These are phyloP conservation scores for Machimus rusticus DNA, from an alignment of 2,888 invertebrate species.

Conservation along the genomic window DNA sequence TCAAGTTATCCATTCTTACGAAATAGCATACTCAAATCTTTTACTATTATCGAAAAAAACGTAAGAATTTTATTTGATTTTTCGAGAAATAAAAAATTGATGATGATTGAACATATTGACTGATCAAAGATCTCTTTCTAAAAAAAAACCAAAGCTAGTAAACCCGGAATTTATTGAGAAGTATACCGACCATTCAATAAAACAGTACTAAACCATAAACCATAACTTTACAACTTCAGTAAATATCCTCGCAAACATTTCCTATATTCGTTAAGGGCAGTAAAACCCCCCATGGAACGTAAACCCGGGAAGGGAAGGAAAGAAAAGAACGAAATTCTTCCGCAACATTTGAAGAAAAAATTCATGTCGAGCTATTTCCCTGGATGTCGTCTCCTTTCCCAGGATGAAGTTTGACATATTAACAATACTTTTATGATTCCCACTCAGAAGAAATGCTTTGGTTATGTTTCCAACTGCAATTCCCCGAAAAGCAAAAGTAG, in stretches of 20 bases:
- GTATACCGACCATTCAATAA: background rate
- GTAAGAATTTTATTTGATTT: background rate
- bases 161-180: background rate
- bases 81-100: background rate
- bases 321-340: background rate
- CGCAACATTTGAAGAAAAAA: background rate
- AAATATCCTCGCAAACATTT: background rate
- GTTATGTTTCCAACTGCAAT: background rate
- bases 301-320: background rate
- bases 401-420: constrained; percentile 3
- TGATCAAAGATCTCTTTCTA: background rate
- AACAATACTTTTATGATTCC: constrained; percentile 22
- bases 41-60: background rate
- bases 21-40: background rate
- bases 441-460: background rate
- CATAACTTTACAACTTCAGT: background rate
- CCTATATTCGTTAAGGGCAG: background rate
- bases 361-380: constrained; percentile 2
- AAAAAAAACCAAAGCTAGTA: background rate
- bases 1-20: background rate
- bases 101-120: background rate
- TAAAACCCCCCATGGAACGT: background rate
- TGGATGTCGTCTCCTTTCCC: background rate
- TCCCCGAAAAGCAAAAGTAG: background rate
- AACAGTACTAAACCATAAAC: background rate